Evolutionary conservation across 92 coral and sea anemone species (phyloP).

Genomic region (Blastomussa wellsi): DNA sequence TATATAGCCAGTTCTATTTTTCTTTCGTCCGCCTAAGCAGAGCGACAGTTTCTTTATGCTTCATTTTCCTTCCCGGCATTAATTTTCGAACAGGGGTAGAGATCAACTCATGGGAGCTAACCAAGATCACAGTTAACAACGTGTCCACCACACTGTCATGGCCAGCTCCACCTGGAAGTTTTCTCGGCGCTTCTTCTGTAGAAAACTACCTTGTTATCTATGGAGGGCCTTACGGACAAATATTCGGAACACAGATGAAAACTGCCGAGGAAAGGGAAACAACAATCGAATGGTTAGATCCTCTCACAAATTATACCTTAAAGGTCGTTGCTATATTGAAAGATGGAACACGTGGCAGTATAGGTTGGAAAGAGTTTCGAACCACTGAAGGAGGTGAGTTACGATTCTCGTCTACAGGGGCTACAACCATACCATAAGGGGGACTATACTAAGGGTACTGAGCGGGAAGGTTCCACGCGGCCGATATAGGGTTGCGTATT

Average conservation of each 20-base stretch:
- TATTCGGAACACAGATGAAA: not conserved
- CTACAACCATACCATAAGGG: not conserved
- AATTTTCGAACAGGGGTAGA: not conserved
- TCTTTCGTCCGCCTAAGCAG: too few species aligned
- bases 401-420: not conserved
- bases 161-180: not conserved
- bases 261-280: not conserved
- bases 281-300: not conserved
- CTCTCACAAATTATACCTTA: not conserved
- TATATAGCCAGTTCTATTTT: too few species aligned
- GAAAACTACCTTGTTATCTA: not conserved
- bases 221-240: not conserved
- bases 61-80: not conserved
- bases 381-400: constrained; percentile 30
- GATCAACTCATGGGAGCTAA: not conserved
- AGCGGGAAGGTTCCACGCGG: too few species aligned
- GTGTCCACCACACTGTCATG: not conserved
- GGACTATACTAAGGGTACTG: too few species aligned
- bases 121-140: not conserved
- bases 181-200: not conserved
- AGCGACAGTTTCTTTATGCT: too few species aligned
- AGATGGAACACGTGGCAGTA: constrained; percentile 26
- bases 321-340: not conserved
- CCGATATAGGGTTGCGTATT: too few species aligned
- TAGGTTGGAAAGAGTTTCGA: not conserved